Evolutionary conservation across 2,113 vertebrate species (phyloP).

Genomic region (Pollachius pollachius): DNA sequence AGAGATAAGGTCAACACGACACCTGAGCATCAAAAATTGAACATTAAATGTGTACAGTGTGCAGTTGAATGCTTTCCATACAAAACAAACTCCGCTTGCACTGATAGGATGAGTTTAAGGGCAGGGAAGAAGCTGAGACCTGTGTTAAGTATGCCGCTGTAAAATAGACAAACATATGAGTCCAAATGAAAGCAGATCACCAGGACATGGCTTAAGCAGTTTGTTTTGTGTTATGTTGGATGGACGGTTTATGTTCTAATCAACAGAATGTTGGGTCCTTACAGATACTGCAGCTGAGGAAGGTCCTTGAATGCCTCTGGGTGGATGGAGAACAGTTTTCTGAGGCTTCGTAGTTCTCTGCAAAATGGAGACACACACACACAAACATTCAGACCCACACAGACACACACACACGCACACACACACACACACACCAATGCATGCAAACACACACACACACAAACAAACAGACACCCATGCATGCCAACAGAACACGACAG

Average conservation of each 20-base stretch:
- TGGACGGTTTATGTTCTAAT: no score
- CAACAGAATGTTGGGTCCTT: background rate
- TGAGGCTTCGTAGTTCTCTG: background rate
- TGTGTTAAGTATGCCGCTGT: slow-evolving; percentile 1
- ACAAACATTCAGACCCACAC: no score
- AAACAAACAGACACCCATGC: no score
- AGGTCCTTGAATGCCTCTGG: background rate
- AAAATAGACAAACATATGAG: background rate
- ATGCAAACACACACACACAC: no score
- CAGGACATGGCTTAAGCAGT: no score
- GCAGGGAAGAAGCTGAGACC: background rate
- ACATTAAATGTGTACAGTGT: background rate
- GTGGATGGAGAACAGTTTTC: background rate
- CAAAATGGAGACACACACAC: no score
- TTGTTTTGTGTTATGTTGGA: no score
- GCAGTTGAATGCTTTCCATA: background rate
- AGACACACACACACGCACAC: no score
- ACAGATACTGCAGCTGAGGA: background rate
- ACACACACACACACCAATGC: no score
- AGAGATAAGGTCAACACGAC: background rate
- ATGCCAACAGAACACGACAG: no score
- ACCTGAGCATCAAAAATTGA: background rate
- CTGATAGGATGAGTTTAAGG: background rate
- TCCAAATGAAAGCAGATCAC: no score
- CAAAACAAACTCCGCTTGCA: background rate